Conservation (phyloP, 1,140 invertebrate genomes). For the Bombus picipes region DNA sequence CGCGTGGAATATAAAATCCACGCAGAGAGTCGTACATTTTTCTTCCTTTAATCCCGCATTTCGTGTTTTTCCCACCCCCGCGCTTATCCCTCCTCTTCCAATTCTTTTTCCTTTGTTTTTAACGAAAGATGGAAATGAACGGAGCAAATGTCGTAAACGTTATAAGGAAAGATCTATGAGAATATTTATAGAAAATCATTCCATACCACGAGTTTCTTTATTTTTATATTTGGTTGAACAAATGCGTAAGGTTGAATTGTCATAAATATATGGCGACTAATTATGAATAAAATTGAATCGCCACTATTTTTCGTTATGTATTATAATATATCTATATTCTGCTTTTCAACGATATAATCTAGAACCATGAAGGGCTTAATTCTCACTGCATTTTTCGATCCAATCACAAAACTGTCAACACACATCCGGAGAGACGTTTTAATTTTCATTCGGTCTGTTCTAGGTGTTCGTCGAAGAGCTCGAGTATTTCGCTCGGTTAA, state of each 20-base stretch:
- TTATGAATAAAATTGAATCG: too few species aligned
- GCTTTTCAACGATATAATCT: neutral
- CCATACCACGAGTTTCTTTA: too few species aligned
- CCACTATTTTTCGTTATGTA: too few species aligned
- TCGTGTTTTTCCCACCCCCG: neutral
- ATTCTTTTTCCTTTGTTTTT: too few species aligned
- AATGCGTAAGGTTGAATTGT: too few species aligned
- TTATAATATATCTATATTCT: too few species aligned
- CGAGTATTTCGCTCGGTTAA: neutral
- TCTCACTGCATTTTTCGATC: neutral
- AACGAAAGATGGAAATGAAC: constrained; percentile 18
- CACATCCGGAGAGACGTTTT: neutral
- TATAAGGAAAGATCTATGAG: neutral
- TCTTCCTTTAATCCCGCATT: constrained; percentile 15
- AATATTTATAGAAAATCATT: neutral
- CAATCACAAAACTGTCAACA: constrained; percentile 6
- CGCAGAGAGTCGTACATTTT: constrained; percentile 12
- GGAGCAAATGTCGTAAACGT: neutral
- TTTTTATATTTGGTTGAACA: neutral
- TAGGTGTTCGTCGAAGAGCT: neutral
- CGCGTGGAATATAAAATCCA: constrained; percentile 30
- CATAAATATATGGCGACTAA: too few species aligned
- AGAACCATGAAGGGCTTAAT: neutral
- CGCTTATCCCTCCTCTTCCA: too few species aligned
- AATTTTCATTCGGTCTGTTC: neutral